phyloP scores from a whole-genome alignment of 2,888 invertebrate genomes.

The Eilema sororculum region DNA sequence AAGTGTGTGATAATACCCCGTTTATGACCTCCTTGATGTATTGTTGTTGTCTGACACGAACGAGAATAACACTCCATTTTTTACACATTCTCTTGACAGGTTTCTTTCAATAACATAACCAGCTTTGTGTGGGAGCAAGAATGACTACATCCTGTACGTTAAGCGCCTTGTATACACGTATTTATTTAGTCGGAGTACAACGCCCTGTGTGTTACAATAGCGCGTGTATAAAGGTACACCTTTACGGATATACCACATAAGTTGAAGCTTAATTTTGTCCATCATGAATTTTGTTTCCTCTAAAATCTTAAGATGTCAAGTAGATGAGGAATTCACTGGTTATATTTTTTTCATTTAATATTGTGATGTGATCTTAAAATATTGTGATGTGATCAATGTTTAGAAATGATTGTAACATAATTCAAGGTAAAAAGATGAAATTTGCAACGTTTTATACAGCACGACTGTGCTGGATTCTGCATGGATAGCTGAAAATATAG shows the following conservation, averaged over 20 bases:
- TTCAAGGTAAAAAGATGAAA: background rate
- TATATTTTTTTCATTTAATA: no score
- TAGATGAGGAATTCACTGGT: background rate
- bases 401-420: no score
- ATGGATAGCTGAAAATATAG: background rate
- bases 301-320: background rate
- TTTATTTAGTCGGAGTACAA: background rate
- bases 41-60: constrained; percentile 1
- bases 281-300: background rate
- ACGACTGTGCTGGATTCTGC: background rate
- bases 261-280: no score
- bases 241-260: background rate
- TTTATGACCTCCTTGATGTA: constrained; percentile 9
- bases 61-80: background rate
- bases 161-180: background rate
- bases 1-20: constrained; percentile 9
- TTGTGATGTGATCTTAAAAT: no score
- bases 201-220: background rate
- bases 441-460: background rate
- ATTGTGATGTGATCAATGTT: no score
- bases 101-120: constrained; percentile 8
- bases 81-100: constrained; percentile 2
- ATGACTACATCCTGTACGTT: background rate
- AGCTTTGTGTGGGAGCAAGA: background rate
- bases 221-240: background rate